Conservation (phyloP, 1,140 invertebrate species). For the Papilio xuthus region DNA sequence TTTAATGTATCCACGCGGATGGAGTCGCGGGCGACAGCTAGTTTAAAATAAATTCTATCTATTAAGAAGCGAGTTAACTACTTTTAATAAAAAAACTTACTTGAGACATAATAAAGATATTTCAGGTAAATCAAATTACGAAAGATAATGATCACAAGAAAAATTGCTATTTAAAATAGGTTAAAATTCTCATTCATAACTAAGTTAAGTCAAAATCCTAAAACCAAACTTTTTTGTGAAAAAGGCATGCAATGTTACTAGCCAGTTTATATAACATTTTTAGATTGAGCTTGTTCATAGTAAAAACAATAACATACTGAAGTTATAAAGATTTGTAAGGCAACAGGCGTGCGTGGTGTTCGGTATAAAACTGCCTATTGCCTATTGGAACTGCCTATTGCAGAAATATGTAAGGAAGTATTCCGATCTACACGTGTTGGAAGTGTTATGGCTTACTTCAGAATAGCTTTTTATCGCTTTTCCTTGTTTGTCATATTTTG, state of each 20-base stretch:
- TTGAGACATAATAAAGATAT: too few relatives aligned
- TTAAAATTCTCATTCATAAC: too few relatives aligned
- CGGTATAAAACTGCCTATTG: neutral
- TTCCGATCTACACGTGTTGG: neutral
- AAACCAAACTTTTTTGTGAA: too few relatives aligned
- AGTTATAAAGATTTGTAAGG: neutral
- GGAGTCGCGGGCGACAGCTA: too few relatives aligned
- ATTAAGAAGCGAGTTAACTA: too few relatives aligned
- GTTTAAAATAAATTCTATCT: too few relatives aligned
- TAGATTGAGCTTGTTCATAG: neutral
- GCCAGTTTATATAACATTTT: neutral
- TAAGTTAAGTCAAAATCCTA: too few relatives aligned
- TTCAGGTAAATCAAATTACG: too few relatives aligned
- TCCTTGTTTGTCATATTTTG: neutral
- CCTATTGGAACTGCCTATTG: neutral
- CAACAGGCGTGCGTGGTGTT: neutral
- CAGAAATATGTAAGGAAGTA: neutral
- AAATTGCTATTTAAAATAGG: too few relatives aligned
- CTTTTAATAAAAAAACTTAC: too few relatives aligned
- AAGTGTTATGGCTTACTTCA: slow-evolving; percentile 11
- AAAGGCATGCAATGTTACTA: neutral
- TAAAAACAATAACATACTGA: neutral
- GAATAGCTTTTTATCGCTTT: neutral
- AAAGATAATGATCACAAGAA: too few relatives aligned
- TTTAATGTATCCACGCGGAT: too few relatives aligned